Conservation (phyloP, 2,888 invertebrate genomes). For the Eupithecia subfuscata region DNA sequence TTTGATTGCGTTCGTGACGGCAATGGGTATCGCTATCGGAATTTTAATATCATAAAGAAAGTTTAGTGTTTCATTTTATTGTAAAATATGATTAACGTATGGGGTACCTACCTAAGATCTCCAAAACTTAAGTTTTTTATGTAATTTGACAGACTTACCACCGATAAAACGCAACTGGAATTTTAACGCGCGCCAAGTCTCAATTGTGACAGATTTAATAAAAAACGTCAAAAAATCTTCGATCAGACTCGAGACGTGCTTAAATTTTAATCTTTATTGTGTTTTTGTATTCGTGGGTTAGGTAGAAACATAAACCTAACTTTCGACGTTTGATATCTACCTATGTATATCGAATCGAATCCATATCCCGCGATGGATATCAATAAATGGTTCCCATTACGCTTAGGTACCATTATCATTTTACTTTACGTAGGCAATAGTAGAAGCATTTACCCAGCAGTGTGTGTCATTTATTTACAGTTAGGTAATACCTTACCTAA, state of each 20-base stretch:
- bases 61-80: background rate
- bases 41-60: background rate
- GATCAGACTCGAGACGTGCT: background rate
- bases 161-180: too few species aligned
- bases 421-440: too few species aligned
- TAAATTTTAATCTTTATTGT: background rate
- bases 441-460: background rate
- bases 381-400: background rate
- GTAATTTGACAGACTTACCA: too few species aligned
- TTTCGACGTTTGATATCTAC: background rate
- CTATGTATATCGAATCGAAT: too few species aligned
- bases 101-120: too few species aligned
- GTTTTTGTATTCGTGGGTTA: background rate
- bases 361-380: background rate
- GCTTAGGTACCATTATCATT: background rate
- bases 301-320: background rate
- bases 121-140: background rate
- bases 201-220: too few species aligned
- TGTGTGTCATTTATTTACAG: background rate
- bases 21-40: conserved; percentile 6
- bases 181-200: too few species aligned
- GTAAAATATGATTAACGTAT: too few species aligned
- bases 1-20: background rate
- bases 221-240: too few species aligned
- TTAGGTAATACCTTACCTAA: too few species aligned